Conservation (phyloP, 2,888 invertebrate species). For the Drosophila formosana region DNA sequence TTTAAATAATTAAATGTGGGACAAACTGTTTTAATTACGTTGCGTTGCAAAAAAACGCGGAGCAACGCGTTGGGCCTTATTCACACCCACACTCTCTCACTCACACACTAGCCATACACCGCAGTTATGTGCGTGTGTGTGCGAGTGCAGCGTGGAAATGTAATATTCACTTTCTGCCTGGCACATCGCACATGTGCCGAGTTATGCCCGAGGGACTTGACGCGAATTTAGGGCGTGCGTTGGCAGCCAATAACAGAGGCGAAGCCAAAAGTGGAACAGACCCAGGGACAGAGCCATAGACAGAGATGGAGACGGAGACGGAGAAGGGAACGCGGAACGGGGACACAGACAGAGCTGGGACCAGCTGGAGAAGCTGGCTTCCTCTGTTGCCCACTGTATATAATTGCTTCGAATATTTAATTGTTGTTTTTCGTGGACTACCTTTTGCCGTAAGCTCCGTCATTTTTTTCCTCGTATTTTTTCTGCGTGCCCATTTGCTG, state of each 20-base stretch:
- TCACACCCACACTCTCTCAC: slow-evolving; percentile 2
- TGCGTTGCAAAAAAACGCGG: slow-evolving; percentile 39
- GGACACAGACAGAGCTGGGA: background rate
- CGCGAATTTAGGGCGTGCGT: slow-evolving; percentile 51
- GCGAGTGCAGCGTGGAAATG: slow-evolving; percentile 39
- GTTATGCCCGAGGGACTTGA: slow-evolving; percentile 47
- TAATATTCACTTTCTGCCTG: slow-evolving; percentile 51
- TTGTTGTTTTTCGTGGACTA: slow-evolving; percentile 46
- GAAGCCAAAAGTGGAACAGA: slow-evolving; percentile 9
- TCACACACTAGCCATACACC: slow-evolving; percentile 16
- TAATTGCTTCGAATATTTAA: slow-evolving; percentile 75
- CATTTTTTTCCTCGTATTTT: slow-evolving; percentile 14
- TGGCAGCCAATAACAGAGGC: slow-evolving; percentile 54
- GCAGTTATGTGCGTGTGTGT: slow-evolving; percentile 24
- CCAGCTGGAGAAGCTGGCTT: slow-evolving; percentile 3
- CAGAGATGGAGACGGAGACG: background rate
- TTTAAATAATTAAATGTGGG: slow-evolving; percentile 78
- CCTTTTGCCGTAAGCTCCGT: slow-evolving; percentile 9
- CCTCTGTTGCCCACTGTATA: slow-evolving; percentile 26
- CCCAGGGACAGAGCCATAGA: background rate
- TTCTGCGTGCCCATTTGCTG: background rate
- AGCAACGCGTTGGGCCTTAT: slow-evolving; percentile 17
- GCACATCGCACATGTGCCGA: slow-evolving; percentile 34
- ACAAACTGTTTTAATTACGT: slow-evolving; percentile 77
- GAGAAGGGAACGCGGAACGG: too few relatives aligned